Evolutionary conservation across 2,113 vertebrate genomes (phyloP), one percentile per base, ranked within the genome.

Genomic region (Spea multiplicata): DNA sequence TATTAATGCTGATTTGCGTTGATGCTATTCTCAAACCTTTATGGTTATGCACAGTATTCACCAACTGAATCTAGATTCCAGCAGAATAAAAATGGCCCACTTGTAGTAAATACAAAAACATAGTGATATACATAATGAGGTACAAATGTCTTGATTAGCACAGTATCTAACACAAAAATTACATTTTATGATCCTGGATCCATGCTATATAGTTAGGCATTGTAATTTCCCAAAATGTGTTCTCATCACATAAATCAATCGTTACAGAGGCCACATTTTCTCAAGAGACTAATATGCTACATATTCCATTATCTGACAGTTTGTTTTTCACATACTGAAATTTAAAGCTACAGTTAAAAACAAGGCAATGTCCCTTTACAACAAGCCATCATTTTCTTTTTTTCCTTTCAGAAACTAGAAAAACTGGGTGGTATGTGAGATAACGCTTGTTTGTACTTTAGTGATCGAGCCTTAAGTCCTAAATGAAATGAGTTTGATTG

Each of bases 401-500:
- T 14, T 68, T 66, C 44, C 46, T 66, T 76, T 14, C 13, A 47
- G 74, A 65, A 76, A 68, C 50, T 59, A 76, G 62, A 67, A 76
- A 82, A 83, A 80, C 52, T 75, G 76, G 78, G 68, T 82, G 79
- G 78, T 81, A 85, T 66, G 6, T 0, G 64, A 84, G 71, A 83
- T 87, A 79, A 84, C 84, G 47, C 46, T 44, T 68, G 76, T 80
- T 65, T 47, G 17, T 49, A 5, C 53, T 2, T 50, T 4, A 71
- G 78, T 84, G 83, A 81, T 0, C 76, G 74, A 83, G 75, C 81
- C 80, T 79, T n/a, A 80, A 57, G 78, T 80, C 52, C 80, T 84
- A 81, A 88, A 84, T 81, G 82, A 83, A 86, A 88, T 83, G 17
- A 83, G 64, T 81, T 84, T 83, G 82, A 83, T 82, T 10, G 8